Evolutionary conservation across 2,888 invertebrate species (phyloP).

Genomic region (Schizotus pectinicornis): DNA sequence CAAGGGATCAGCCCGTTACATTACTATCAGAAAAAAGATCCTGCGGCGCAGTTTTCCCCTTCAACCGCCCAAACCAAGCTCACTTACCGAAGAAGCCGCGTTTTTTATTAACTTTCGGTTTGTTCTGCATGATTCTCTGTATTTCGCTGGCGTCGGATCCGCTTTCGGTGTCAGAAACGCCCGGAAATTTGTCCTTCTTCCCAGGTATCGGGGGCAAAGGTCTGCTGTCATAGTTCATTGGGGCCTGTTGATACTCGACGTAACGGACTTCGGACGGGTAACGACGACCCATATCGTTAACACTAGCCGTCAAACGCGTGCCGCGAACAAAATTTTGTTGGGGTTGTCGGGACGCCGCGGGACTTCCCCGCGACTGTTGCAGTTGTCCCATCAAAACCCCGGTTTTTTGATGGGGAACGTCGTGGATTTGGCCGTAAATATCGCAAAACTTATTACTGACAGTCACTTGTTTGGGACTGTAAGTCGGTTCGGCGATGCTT

Average conservation of each 20-base stretch:
- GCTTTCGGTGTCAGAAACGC: constrained; percentile 69
- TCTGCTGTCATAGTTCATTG: constrained; percentile 37
- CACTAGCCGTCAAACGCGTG: constrained; percentile 55
- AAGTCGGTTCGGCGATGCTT: constrained; percentile 39
- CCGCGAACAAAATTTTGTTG: constrained; percentile 52
- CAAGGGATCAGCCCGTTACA: not conserved
- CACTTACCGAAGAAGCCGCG: constrained; percentile 49
- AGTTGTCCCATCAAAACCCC: constrained; percentile 56
- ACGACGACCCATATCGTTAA: constrained; percentile 54
- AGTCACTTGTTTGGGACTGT: constrained; percentile 45
- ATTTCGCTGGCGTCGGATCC: constrained; percentile 77
- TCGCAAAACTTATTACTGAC: constrained; percentile 56
- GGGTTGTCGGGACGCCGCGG: constrained; percentile 16
- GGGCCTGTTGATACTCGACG: constrained; percentile 13
- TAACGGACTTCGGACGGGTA: constrained; percentile 23
- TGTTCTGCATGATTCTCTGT: constrained; percentile 66
- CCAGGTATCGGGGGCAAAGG: constrained; percentile 58
- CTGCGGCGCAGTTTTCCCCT: constrained; percentile 30
- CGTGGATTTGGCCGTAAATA: constrained; percentile 58
- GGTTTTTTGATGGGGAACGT: constrained; percentile 41
- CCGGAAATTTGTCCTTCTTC: constrained; percentile 17
- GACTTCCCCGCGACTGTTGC: constrained; percentile 34
- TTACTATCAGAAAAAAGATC: not conserved
- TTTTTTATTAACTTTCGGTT: constrained; percentile 47
- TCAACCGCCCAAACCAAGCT: constrained; percentile 35